A percentile compares a stretch with the other conserved stretches of the same genome.
Conservation (phyloP, 2,113 vertebrate species). For the Aplodontia rufa region DNA sequence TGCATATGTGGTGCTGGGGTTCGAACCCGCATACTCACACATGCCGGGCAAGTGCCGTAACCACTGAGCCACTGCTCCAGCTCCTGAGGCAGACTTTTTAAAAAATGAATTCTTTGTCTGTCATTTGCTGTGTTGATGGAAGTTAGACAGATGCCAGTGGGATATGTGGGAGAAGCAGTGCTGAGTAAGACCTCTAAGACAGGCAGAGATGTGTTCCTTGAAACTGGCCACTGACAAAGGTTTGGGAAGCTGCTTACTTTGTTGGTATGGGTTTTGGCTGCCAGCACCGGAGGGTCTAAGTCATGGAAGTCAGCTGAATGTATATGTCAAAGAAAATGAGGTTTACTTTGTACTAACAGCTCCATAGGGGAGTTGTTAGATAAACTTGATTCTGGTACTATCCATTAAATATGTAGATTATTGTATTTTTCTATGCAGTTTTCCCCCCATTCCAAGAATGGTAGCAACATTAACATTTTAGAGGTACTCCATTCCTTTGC, state of each 20-base stretch:
- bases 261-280: background rate
- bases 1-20: no score
- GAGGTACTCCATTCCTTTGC: conserved; percentile 36
- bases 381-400: background rate
- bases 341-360: background rate
- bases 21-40: no score
- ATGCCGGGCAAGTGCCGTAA: no score
- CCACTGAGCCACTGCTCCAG: no score
- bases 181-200: background rate
- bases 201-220: background rate
- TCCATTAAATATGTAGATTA: background rate
- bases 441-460: background rate
- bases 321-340: background rate
- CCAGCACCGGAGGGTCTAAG: background rate
- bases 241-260: background rate
- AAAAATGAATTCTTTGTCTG: background rate
- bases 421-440: background rate
- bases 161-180: background rate
- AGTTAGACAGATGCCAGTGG: conserved; percentile 4
- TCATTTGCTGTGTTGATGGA: background rate
- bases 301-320: background rate
- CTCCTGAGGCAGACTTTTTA: background rate
- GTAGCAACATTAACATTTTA: conserved; percentile 27
- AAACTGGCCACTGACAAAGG: background rate
- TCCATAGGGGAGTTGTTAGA: background rate